Percentiles rank a stretch among this genome's conserved stretches.
phyloP scores from a whole-genome alignment of 2,888 invertebrate species.

The Ditula angustiorana region DNA sequence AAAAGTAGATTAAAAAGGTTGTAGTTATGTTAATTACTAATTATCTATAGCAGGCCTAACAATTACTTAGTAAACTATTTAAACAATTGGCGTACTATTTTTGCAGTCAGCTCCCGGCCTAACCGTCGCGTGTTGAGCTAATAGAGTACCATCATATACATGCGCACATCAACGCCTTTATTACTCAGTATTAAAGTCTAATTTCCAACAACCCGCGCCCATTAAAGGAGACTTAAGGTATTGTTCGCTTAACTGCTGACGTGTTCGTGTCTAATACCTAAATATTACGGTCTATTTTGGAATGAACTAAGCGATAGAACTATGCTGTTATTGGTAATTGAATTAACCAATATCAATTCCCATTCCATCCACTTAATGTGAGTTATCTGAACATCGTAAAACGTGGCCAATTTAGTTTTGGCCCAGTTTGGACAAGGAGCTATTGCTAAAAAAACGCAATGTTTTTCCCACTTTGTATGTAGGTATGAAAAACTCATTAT shows the following conservation, averaged over 20 bases:
- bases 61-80: neutral
- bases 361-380: conserved; percentile 12
- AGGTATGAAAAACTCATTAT: too few relatives aligned
- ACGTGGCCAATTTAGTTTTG: conserved; percentile 2
- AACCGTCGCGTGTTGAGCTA: neutral
- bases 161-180: neutral
- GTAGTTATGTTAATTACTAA: too few relatives aligned
- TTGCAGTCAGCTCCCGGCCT: neutral
- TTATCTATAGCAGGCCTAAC: too few relatives aligned
- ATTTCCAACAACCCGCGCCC: neutral
- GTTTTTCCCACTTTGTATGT: neutral
- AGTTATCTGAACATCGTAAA: conserved; percentile 2
- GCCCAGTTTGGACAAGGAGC: neutral
- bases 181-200: conserved; percentile 1
- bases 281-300: neutral
- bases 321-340: conserved; percentile 8
- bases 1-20: too few relatives aligned
- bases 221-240: neutral
- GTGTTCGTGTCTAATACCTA: neutral
- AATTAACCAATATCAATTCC: conserved; percentile 25
- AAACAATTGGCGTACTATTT: neutral
- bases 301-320: neutral
- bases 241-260: neutral
- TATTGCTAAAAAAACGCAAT: neutral
- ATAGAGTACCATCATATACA: neutral